Conservation (phyloP, 1,140 invertebrate genomes). For the Pectinophora gossypiella region DNA sequence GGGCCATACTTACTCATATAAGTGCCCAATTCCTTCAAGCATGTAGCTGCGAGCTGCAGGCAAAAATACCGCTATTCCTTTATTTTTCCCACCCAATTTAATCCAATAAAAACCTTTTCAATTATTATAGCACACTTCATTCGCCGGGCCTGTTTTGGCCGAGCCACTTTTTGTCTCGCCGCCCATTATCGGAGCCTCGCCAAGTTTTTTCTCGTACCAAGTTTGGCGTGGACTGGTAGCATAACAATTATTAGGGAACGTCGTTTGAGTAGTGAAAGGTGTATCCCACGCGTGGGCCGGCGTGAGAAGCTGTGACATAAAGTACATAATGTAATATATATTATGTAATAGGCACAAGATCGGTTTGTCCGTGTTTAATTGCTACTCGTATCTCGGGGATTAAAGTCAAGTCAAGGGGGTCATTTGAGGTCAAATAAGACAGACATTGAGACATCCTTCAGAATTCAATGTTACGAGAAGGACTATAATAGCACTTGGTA, state of each 20-base stretch:
- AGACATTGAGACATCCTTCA: too few relatives aligned
- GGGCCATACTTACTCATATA: background rate
- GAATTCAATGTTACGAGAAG: too few relatives aligned
- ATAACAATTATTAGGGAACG: slow-evolving; percentile 56
- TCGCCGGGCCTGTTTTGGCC: slow-evolving; percentile 30
- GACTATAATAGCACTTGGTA: too few relatives aligned
- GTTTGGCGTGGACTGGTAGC: slow-evolving; percentile 23
- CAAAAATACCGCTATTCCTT: slow-evolving; percentile 15
- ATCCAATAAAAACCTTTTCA: slow-evolving; percentile 15
- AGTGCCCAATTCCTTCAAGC: too few relatives aligned
- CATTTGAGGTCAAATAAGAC: too few relatives aligned
- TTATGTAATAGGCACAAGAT: too few relatives aligned
- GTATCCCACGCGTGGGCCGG: slow-evolving; percentile 24
- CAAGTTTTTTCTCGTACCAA: slow-evolving; percentile 31
- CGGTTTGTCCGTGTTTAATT: too few relatives aligned
- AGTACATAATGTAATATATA: too few relatives aligned
- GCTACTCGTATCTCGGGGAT: too few relatives aligned
- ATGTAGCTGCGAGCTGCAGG: background rate
- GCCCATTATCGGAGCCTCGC: slow-evolving; percentile 19
- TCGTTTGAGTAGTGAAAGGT: slow-evolving; percentile 44
- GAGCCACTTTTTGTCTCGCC: slow-evolving; percentile 35
- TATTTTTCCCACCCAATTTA: slow-evolving; percentile 17
- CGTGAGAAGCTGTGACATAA: too few relatives aligned
- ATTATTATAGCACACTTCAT: slow-evolving; percentile 18
- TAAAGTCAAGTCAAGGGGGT: too few relatives aligned